Conservation (phyloP, 2,113 vertebrate species). For the Epinephelus cyanopodus region DNA sequence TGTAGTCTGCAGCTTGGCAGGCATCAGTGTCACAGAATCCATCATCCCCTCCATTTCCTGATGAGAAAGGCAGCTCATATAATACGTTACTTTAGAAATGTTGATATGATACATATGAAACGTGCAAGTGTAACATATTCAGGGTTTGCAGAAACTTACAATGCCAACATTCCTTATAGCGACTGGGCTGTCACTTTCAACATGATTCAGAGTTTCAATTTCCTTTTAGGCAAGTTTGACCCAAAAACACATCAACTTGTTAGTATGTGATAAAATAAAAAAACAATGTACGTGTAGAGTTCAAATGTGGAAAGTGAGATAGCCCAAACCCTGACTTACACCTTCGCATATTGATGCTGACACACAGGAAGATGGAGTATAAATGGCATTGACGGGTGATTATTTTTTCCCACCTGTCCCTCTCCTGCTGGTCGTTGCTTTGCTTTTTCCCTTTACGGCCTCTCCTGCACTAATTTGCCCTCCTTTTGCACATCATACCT, state of each 20-base stretch:
- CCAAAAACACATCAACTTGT: neutral
- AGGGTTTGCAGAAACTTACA: no score
- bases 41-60: no score
- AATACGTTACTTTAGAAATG: no score
- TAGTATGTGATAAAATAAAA: neutral
- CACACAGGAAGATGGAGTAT: conserved; percentile 38
- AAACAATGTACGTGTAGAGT: neutral
- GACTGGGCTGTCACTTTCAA: neutral
- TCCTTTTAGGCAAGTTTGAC: neutral
- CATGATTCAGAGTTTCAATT: conserved; percentile 7
- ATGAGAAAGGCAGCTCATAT: no score
- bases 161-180: no score
- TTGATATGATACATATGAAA: no score
- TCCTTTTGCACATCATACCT: conserved; percentile 51
- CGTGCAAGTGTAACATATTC: no score
- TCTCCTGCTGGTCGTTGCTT: conserved; percentile 45
- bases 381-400: conserved; percentile 60
- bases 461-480: conserved; percentile 69
- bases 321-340: conserved; percentile 60
- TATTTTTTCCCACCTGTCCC: conserved; percentile 44
- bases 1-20: no score
- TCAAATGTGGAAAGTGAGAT: conserved; percentile 62
- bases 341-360: conserved; percentile 44
- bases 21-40: no score
- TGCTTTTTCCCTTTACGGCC: conserved; percentile 46